A percentile compares a stretch with the other conserved stretches of the same genome.
Evolutionary conservation across 92 coral and sea anemone species (phyloP).

Genomic region (Ricordea florida): DNA sequence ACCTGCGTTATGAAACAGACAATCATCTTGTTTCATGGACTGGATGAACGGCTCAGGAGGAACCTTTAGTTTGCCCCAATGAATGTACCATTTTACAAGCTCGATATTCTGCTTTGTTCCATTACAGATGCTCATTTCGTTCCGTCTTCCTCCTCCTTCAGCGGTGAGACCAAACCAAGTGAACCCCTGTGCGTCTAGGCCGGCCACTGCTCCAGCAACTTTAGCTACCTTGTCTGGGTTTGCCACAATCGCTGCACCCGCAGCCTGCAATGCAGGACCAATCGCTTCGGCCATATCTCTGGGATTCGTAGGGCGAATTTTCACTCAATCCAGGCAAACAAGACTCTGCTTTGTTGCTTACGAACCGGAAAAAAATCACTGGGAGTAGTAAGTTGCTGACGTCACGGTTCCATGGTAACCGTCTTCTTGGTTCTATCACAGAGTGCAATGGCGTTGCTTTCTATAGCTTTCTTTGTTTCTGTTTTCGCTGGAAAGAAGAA

Average conservation of each 20-base stretch:
- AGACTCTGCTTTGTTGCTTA: not conserved
- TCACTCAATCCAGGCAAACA: not conserved
- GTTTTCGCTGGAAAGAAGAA: no score
- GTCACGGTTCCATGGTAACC: no score
- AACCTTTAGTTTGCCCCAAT: slow-evolving; percentile 35
- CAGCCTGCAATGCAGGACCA: not conserved
- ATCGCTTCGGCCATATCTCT: not conserved
- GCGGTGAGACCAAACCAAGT: slow-evolving; percentile 28
- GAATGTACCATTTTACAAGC: slow-evolving; percentile 14
- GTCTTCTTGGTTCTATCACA: no score
- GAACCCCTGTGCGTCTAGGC: slow-evolving; percentile 18
- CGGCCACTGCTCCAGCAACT: slow-evolving; percentile 16
- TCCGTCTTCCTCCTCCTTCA: slow-evolving; percentile 42
- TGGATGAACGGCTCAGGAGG: slow-evolving; percentile 27
- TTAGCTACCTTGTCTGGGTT: slow-evolving; percentile 13
- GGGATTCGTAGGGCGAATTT: not conserved
- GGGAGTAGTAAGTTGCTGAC: no score
- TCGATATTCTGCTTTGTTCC: slow-evolving; percentile 7
- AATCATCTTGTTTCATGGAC: slow-evolving; percentile 28
- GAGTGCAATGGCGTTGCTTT: no score
- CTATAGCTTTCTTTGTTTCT: no score
- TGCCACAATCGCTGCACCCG: not conserved
- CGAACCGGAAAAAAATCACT: not conserved
- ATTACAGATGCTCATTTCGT: slow-evolving; percentile 35
- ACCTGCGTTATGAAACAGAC: slow-evolving; percentile 47